phyloP scores from a whole-genome alignment of 1,140 invertebrate genomes.

The Drosophila erecta region DNA sequence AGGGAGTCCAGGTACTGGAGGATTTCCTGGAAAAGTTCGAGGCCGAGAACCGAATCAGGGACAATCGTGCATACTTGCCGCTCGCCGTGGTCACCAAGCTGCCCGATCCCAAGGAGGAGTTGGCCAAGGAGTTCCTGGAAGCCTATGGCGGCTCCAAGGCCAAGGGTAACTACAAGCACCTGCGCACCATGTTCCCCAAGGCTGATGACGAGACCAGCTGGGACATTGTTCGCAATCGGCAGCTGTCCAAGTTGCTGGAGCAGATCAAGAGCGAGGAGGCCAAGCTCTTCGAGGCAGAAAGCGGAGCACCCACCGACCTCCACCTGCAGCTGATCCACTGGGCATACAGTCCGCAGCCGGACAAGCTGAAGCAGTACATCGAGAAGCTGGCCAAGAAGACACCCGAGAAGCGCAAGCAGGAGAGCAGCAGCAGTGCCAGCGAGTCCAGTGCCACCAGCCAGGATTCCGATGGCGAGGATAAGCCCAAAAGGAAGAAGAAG shows the following conservation, averaged over 20 bases:
- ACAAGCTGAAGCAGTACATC: constrained; percentile 84
- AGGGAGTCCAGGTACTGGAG: constrained; percentile 87
- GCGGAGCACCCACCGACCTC: constrained; percentile 86
- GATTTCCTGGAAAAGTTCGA: constrained; percentile 88
- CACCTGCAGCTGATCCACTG: constrained; percentile 87
- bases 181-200: constrained; percentile 86
- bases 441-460: constrained; percentile 40
- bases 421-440: constrained; percentile 56
- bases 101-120: constrained; percentile 80
- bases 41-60: constrained; percentile 86
- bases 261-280: constrained; percentile 85
- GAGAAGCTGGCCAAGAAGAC: constrained; percentile 64
- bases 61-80: constrained; percentile 87
- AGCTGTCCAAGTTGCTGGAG: constrained; percentile 86
- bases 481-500: constrained; percentile 74
- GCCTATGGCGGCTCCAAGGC: constrained; percentile 84
- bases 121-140: constrained; percentile 66
- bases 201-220: constrained; percentile 86
- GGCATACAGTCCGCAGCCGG: constrained; percentile 88
- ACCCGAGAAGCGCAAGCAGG: constrained; percentile 70
- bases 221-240: constrained; percentile 88
- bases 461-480: constrained; percentile 50
- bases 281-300: constrained; percentile 86
- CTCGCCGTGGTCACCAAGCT: constrained; percentile 54
- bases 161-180: constrained; percentile 88